Evolutionary conservation across 1,140 invertebrate species (phyloP).

Genomic region (Pygmarrhopalites habei): DNA sequence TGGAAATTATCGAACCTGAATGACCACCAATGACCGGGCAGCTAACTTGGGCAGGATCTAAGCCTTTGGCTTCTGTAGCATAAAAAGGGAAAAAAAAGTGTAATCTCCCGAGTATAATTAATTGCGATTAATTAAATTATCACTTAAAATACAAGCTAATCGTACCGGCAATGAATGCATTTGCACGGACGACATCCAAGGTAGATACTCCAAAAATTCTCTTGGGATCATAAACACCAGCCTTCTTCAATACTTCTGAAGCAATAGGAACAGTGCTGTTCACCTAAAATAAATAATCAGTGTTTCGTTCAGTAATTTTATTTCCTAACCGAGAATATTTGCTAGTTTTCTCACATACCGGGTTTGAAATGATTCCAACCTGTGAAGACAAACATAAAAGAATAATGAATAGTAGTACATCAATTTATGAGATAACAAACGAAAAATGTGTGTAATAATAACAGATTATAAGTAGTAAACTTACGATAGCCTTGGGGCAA

Average conservation of each 20-base stretch:
- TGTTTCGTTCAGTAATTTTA: too few species aligned
- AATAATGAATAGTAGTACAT: too few species aligned
- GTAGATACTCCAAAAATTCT: conserved; percentile 73
- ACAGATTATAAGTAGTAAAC: too few species aligned
- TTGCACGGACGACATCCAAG: conserved; percentile 66
- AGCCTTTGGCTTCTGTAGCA: not conserved
- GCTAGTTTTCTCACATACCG: conserved; percentile 45
- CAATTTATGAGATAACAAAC: too few species aligned
- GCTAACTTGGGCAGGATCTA: conserved; percentile 54
- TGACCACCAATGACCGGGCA: conserved; percentile 79
- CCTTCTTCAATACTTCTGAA: conserved; percentile 60
- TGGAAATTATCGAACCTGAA: too few species aligned
- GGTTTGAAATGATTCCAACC: conserved; percentile 64
- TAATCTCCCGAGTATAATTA: not conserved
- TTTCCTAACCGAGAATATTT: too few species aligned
- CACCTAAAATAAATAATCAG: too few species aligned
- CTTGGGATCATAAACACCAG: conserved; percentile 58
- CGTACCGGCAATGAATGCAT: conserved; percentile 64
- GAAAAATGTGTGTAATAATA: too few species aligned
- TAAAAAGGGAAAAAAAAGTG: not conserved
- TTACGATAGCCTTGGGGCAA: conserved; percentile 57
- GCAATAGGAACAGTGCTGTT: conserved; percentile 61
- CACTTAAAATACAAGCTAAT: not conserved
- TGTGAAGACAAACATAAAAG: too few species aligned
- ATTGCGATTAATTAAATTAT: not conserved